A percentile compares a stretch with the other conserved stretches of the same genome.
These are phyloP conservation scores for Phrixothrix hirtus DNA, from an alignment of 2,888 invertebrate genomes.

Conservation along the genomic window DNA sequence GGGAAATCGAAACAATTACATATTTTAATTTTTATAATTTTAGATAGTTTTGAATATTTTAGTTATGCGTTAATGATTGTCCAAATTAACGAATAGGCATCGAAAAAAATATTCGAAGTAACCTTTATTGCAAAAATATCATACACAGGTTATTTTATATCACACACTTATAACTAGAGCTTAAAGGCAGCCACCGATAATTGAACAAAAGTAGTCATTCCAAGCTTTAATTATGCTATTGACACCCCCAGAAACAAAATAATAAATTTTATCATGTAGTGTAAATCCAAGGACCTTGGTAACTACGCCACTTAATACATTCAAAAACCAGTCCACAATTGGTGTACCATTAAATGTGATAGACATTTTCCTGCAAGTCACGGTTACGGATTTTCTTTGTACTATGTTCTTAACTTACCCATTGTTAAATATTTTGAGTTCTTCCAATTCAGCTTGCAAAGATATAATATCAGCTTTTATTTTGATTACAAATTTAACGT, in stretches of 20 bases:
- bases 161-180: no score
- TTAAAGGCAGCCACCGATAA: no score
- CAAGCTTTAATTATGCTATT: neutral
- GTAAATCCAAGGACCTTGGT: neutral
- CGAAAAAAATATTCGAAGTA: no score
- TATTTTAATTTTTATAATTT: no score
- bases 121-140: no score
- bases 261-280: neutral
- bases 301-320: conserved; percentile 49
- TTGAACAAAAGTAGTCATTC: no score
- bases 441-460: neutral
- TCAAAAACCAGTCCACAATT: conserved; percentile 59
- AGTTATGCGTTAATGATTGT: no score
- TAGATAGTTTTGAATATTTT: no score
- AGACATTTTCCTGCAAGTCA: conserved; percentile 53
- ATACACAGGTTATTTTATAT: no score
- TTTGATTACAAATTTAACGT: neutral
- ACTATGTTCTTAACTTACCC: neutral
- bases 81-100: no score
- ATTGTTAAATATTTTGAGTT: neutral
- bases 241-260: neutral
- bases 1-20: no score
- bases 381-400: conserved; percentile 11
- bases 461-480: neutral
- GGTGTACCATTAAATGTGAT: conserved; percentile 59